phyloP scores from a whole-genome alignment of 2,113 vertebrate species.

The Myocastor coypus region DNA sequence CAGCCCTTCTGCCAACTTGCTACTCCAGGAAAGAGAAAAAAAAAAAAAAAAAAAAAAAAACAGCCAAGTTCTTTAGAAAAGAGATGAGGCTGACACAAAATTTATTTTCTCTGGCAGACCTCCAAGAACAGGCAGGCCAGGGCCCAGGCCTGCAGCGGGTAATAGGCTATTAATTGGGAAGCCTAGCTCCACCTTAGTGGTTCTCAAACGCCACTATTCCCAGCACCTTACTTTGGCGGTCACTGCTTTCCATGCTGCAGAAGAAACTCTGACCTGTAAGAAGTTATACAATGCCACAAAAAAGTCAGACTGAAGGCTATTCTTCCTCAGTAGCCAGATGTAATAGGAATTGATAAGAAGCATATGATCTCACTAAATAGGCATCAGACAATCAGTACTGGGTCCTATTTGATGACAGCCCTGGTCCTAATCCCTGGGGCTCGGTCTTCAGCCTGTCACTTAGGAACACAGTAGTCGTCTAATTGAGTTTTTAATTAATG shows the following conservation, averaged over 20 bases:
- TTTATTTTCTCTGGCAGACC: constrained; percentile 19
- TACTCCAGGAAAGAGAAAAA: no score
- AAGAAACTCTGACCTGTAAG: background rate
- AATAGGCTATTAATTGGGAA: background rate
- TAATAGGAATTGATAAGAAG: background rate
- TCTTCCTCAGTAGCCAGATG: background rate
- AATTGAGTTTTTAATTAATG: constrained; percentile 11
- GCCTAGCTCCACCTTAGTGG: background rate
- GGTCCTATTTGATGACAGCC: background rate
- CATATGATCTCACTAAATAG: background rate
- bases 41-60: background rate
- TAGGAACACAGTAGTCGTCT: background rate
- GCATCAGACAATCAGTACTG: background rate
- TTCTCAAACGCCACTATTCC: background rate
- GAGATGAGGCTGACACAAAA: background rate
- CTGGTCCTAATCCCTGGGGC: no score
- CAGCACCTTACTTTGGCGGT: background rate
- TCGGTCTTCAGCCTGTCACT: background rate
- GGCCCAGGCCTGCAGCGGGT: background rate
- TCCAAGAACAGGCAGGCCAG: background rate
- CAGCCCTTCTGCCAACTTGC: background rate
- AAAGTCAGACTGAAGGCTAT: background rate
- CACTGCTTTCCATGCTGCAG: background rate
- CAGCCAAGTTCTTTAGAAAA: constrained; percentile 10
- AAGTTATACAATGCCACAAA: background rate